Evolutionary conservation across 2,888 invertebrate species (phyloP), one percentile per base, ranked within the genome.

Genomic region (Eretmocerus hayati): DNA sequence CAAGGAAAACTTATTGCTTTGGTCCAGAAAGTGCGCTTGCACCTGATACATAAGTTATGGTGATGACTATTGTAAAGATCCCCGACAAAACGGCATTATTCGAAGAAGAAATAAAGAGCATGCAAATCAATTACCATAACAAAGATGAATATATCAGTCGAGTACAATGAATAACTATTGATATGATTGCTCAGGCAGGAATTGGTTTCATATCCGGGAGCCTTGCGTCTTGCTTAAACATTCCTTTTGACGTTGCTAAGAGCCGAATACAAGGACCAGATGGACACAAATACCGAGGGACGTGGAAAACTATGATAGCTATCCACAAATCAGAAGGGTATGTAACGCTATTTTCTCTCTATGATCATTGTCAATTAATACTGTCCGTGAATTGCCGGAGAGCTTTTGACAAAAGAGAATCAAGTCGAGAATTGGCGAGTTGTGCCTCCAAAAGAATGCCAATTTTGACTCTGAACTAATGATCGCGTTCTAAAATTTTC

Each of bases 221-320:
- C 0, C 69, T 93, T 30, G 93, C 87, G 8, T 93, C 92, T 5
- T 81, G 85, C 58, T 75, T 87, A 39, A 95, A 95, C 72, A 94
- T 94, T 73, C 95, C 95, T 5, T 94, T 94, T 71, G 95, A 95
- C 69, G 95, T 95, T 22, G 95, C 91, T 20, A 95, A 95, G 72
- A 92, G 91, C 59, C 79, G 95, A 45, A 95, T 95, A 58, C 95
- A 95, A 72, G 94, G 92, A 0, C 91, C 93, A 1, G 91, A 92
- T 68, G 85, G 84, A 1, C 61, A 79, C 53, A 79, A 89, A 40
- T 95, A 95, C 65, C 78, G 76, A 30, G 80, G 84, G 19, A 91
- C 91, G 1, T 72, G 87, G 39, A 79, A 78, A 23, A 80, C 92
- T 1, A 81, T 95, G 36, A 62, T 63, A 1, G 74, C 84, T 45